Conservation (phyloP, 2,113 vertebrate genomes). For the Telmatochromis brachygnathus region DNA sequence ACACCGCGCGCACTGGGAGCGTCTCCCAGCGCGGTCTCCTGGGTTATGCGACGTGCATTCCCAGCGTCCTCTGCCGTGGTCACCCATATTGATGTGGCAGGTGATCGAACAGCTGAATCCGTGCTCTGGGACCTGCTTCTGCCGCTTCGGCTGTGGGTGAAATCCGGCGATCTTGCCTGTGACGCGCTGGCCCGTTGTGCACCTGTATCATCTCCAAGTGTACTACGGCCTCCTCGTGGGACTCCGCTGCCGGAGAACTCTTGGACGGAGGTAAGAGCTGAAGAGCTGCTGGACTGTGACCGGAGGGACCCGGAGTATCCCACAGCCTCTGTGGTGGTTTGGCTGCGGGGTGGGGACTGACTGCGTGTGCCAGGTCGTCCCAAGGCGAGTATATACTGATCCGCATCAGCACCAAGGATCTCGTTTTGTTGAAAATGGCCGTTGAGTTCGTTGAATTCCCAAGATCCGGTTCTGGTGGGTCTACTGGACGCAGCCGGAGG, state of each 20-base stretch:
- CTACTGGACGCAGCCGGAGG: neutral
- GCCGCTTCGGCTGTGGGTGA: neutral
- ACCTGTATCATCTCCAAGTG: neutral
- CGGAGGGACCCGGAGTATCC: neutral
- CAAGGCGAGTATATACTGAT: constrained; percentile 28
- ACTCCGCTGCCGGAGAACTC: constrained; percentile 64
- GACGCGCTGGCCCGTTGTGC: neutral
- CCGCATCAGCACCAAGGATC: constrained; percentile 14
- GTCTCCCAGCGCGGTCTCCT: neutral
- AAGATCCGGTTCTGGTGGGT: neutral
- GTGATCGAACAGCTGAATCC: neutral
- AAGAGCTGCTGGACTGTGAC: neutral
- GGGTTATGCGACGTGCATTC: neutral
- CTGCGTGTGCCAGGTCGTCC: neutral
- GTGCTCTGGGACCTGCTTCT: neutral
- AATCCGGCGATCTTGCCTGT: neutral
- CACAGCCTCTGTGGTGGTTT: neutral
- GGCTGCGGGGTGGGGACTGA: neutral
- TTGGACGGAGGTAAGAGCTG: neutral
- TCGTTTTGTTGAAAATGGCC: neutral
- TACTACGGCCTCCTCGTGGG: constrained; percentile 10
- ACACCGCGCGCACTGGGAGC: neutral
- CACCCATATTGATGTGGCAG: neutral
- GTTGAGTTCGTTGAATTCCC: neutral
- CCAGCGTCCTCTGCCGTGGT: neutral